Percentiles rank a stretch among this genome's conserved stretches.
Evolutionary conservation across 1,140 invertebrate species (phyloP).

Genomic region (Drosophila repletoides): DNA sequence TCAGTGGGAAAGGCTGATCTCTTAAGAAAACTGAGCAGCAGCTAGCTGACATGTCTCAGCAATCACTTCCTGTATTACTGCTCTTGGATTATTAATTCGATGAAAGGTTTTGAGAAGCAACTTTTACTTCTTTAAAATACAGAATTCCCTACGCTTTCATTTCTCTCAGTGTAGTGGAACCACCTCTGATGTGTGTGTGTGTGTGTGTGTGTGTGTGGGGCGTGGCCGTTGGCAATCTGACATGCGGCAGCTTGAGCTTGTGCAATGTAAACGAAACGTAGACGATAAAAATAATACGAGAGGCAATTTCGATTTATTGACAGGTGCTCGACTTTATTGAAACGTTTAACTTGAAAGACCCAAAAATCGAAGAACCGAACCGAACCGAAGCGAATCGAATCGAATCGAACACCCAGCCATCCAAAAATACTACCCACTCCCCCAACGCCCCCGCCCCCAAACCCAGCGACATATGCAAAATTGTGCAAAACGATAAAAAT

Average conservation of each 20-base stretch:
- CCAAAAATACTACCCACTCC: neutral
- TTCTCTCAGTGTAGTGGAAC: no score
- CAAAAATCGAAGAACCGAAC: constrained; percentile 17
- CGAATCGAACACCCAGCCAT: neutral
- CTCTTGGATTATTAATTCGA: no score
- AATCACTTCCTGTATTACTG: no score
- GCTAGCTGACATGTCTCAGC: no score
- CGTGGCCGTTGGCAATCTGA: constrained; percentile 42
- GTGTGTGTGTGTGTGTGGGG: constrained; percentile 31
- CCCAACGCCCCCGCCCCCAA: no score
- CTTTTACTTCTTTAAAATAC: no score
- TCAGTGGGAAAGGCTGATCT: no score
- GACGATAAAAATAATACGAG: constrained; percentile 80
- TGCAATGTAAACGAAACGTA: constrained; percentile 75
- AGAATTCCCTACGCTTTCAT: no score
- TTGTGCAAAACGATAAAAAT: constrained; percentile 76
- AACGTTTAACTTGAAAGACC: constrained; percentile 76
- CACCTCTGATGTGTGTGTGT: constrained; percentile 6
- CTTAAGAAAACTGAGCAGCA: no score
- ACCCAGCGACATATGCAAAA: constrained; percentile 66
- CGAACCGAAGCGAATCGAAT: no score
- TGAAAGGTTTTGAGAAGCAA: no score
- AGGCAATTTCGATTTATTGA: constrained; percentile 81
- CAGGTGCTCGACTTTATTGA: constrained; percentile 81
- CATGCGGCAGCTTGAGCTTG: constrained; percentile 46